A percentile compares a stretch with the other conserved stretches of the same genome.
Evolutionary conservation across 2,888 invertebrate species (phyloP).

Genomic region (Lasioglossum morio): DNA sequence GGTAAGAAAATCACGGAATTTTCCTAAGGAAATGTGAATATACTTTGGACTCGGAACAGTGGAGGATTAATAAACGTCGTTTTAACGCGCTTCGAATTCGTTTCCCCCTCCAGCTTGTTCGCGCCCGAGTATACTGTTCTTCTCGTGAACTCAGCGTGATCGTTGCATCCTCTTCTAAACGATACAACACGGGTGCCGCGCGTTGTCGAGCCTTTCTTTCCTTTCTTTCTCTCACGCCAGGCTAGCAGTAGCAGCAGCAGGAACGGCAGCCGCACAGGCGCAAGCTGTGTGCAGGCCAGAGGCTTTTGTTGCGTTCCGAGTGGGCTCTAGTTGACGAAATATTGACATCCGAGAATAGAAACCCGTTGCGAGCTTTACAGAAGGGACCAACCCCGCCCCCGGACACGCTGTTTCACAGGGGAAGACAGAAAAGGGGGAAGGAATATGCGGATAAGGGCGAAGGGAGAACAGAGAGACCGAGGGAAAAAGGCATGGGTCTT

Average conservation of each 20-base stretch:
- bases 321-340: conserved; percentile 83
- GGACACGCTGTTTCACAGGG: conserved; percentile 72
- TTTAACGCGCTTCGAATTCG: conserved; percentile 39
- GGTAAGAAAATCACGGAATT: not conserved
- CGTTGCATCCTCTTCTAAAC: conserved; percentile 56
- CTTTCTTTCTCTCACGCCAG: conserved; percentile 64
- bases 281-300: conserved; percentile 59
- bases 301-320: conserved; percentile 77
- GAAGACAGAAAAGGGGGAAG: conserved; percentile 84
- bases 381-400: conserved; percentile 57
- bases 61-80: conserved; percentile 20
- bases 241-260: conserved; percentile 7
- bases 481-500: conserved; percentile 78
- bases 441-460: conserved; percentile 41
- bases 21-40: not conserved
- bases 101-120: not conserved
- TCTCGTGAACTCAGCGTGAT: not conserved
- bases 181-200: conserved; percentile 20
- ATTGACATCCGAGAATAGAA: conserved; percentile 84
- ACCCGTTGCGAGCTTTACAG: conserved; percentile 73
- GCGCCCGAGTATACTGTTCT: not conserved
- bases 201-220: conserved; percentile 47
- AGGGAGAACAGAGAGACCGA: conserved; percentile 67
- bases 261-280: conserved; percentile 23
- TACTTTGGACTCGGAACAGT: not conserved